These are phyloP conservation scores for Pristionchus entomophagus DNA, from an alignment of 2,888 invertebrate species.

Conservation along the genomic window DNA sequence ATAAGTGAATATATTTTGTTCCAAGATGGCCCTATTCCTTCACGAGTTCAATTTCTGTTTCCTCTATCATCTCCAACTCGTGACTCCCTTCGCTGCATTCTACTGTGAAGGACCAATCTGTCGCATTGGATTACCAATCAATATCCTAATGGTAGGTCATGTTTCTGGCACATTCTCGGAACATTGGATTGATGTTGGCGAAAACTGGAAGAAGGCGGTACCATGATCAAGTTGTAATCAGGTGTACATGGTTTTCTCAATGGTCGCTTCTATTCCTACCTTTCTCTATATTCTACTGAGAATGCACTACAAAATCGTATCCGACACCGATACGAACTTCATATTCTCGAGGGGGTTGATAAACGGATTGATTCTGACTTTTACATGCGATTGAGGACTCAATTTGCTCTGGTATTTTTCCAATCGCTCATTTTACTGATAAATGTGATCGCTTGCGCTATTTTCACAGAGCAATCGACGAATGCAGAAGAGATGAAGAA, in stretches of 20 bases:
- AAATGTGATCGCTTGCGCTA: background rate
- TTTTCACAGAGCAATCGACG: background rate
- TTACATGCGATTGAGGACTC: background rate
- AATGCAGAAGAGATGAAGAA: background rate
- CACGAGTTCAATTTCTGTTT: constrained; percentile 30
- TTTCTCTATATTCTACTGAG: constrained; percentile 3
- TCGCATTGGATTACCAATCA: background rate
- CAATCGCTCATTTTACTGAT: background rate
- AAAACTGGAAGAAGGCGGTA: no score
- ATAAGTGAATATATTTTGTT: background rate
- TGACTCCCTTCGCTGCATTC: background rate
- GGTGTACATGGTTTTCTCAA: constrained; percentile 9
- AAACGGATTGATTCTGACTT: no score
- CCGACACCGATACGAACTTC: background rate
- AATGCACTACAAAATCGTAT: constrained; percentile 4
- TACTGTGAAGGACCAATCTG: constrained; percentile 30
- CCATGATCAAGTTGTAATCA: background rate
- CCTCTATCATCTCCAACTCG: constrained; percentile 24
- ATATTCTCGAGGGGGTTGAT: constrained; percentile 9
- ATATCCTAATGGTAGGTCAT: background rate
- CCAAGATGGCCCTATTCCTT: background rate
- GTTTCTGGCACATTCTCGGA: background rate
- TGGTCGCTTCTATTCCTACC: constrained; percentile 19
- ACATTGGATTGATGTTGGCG: no score
- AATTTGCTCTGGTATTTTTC: background rate